phyloP scores from a whole-genome alignment of 2,113 vertebrate species.

The Brevimyrus niger region DNA sequence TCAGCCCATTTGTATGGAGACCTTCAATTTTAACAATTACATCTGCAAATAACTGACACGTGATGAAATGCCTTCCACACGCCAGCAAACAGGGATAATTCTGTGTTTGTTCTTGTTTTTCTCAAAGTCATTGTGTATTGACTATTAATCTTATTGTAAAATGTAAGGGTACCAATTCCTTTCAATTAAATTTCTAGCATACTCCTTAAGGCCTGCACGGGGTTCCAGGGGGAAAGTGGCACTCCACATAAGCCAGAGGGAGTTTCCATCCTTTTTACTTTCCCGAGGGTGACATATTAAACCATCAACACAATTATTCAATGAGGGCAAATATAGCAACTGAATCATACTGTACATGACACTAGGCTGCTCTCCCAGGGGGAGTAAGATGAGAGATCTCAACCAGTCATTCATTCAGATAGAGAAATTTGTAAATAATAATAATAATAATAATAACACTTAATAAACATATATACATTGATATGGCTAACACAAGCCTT shows the following conservation, averaged over 20 bases:
- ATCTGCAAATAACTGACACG: too few species aligned
- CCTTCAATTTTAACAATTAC: background rate
- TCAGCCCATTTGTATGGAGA: background rate
- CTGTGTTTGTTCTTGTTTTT: background rate
- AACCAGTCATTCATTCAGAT: too few species aligned
- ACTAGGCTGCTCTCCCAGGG: too few species aligned
- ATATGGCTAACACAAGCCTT: background rate
- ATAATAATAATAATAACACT: too few species aligned
- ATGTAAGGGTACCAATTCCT: background rate
- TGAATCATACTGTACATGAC: background rate
- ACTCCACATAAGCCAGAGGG: background rate
- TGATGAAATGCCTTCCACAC: background rate
- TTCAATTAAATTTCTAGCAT: background rate
- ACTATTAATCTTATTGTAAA: background rate
- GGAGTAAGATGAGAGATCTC: background rate
- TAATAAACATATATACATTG: too few species aligned
- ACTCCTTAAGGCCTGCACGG: background rate
- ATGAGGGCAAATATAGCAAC: background rate
- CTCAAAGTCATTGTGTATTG: background rate
- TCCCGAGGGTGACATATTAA: background rate
- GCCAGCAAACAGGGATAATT: background rate
- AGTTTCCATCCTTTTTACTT: background rate
- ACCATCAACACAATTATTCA: background rate
- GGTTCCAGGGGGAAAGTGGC: background rate
- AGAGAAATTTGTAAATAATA: too few species aligned